A percentile compares a stretch with the other conserved stretches of the same genome.
phyloP scores from a whole-genome alignment of 2,888 invertebrate species.

The Hydriomena furcata region DNA sequence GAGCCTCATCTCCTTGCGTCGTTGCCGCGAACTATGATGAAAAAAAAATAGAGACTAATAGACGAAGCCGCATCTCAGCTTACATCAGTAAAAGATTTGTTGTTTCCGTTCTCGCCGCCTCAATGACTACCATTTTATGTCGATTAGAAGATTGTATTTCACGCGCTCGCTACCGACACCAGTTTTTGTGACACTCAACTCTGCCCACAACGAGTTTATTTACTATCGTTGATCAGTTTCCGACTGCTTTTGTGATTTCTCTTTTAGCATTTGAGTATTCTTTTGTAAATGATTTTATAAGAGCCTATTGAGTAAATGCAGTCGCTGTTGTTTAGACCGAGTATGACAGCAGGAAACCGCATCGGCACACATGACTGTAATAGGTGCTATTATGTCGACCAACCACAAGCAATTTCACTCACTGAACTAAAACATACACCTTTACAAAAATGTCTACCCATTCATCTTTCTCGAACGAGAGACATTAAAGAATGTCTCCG shows the following conservation, averaged over 20 bases:
- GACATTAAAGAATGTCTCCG: conserved; percentile 81
- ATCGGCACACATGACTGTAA: conserved; percentile 61
- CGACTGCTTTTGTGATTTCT: conserved; percentile 55
- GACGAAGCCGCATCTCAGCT: conserved; percentile 62
- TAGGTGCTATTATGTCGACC: conserved; percentile 70
- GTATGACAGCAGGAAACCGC: conserved; percentile 70
- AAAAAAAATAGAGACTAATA: conserved; percentile 73
- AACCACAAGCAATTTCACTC: conserved; percentile 75
- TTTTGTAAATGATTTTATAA: conserved; percentile 38
- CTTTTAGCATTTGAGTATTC: conserved; percentile 42
- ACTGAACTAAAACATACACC: conserved; percentile 77
- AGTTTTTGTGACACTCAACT: conserved; percentile 78
- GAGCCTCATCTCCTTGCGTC: conserved; percentile 45
- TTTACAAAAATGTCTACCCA: conserved; percentile 79
- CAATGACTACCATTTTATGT: conserved; percentile 82
- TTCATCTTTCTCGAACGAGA: conserved; percentile 78
- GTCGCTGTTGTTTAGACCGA: conserved; percentile 47
- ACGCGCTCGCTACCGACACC: conserved; percentile 78
- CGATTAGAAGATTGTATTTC: conserved; percentile 82
- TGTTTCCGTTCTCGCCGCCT: conserved; percentile 79
- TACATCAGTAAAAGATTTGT: conserved; percentile 76
- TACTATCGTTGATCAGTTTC: conserved; percentile 70
- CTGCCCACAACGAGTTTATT: conserved; percentile 76
- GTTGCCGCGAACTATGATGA: conserved; percentile 49
- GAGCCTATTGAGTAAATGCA: conserved; percentile 5